A percentile compares a stretch with the other conserved stretches of the same genome.
These are phyloP conservation scores for Anolis carolinensis DNA, from an alignment of 2,113 vertebrate species.

Conservation along the genomic window DNA sequence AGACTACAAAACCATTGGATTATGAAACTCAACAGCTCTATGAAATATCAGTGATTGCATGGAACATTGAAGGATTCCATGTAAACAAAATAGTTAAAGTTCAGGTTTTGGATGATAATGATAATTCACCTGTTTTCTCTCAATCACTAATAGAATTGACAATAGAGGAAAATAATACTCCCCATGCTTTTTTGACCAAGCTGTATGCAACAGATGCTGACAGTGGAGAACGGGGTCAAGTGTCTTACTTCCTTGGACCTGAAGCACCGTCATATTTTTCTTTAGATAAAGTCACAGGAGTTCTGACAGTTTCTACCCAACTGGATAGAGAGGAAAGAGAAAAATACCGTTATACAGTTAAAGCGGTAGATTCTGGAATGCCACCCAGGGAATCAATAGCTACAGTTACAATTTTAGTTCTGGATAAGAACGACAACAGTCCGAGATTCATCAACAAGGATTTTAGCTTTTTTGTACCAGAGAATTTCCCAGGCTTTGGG, in stretches of 20 bases:
- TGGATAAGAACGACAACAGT: slow-evolving; percentile 97
- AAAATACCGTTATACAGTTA: slow-evolving; percentile 91
- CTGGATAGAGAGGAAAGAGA: slow-evolving; percentile 96
- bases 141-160: slow-evolving; percentile 87
- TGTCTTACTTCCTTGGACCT: slow-evolving; percentile 89
- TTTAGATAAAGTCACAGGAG: slow-evolving; percentile 86
- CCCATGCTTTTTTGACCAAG: slow-evolving; percentile 89
- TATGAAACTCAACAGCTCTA: slow-evolving; percentile 88
- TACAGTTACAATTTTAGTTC: slow-evolving; percentile 87
- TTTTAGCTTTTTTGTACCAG: slow-evolving; percentile 97
- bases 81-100: slow-evolving; percentile 86
- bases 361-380: slow-evolving; percentile 88
- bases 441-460: slow-evolving; percentile 98
- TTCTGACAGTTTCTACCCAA: slow-evolving; percentile 88
- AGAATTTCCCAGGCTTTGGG: slow-evolving; percentile 96
- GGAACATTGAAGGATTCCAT: slow-evolving; percentile 79
- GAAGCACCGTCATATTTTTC: slow-evolving; percentile 89
- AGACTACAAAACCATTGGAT: slow-evolving; percentile 90
- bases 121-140: slow-evolving; percentile 91
- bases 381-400: slow-evolving; percentile 90
- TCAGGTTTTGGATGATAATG: slow-evolving; percentile 92
- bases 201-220: slow-evolving; percentile 91
- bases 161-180: slow-evolving; percentile 93
- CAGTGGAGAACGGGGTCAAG: slow-evolving; percentile 84
- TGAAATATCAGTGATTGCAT: slow-evolving; percentile 86